Percentiles rank a stretch among this genome's conserved stretches.
Conservation (phyloP, 2,113 vertebrate genomes). For the Dasypus novemcinctus region DNA sequence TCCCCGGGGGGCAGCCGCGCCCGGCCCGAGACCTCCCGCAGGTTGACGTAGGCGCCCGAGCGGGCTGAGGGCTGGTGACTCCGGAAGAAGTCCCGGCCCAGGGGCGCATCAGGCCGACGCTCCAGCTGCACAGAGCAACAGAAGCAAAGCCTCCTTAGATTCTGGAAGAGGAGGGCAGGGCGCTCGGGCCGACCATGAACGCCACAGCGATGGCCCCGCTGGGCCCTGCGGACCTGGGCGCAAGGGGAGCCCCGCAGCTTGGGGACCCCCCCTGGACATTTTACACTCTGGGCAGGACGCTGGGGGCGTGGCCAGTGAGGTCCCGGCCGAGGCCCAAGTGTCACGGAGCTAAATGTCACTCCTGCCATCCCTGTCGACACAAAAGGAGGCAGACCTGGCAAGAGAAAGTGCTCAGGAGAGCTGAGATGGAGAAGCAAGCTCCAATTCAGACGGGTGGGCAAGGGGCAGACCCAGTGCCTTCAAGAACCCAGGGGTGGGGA, state of each 20-base stretch:
- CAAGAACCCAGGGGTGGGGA: background rate
- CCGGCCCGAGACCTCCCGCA: conserved; percentile 86
- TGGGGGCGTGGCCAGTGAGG: background rate
- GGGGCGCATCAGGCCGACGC: conserved; percentile 78
- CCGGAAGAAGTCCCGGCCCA: conserved; percentile 85
- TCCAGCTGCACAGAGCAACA: conserved; percentile 72
- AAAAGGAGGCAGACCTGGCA: background rate
- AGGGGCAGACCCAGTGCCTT: background rate
- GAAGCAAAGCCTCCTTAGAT: background rate
- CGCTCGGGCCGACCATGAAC: fast-evolving
- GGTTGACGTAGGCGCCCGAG: conserved; percentile 85
- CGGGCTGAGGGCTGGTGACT: conserved; percentile 76
- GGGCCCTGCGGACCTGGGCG: background rate
- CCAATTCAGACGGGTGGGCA: background rate
- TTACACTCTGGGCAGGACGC: background rate
- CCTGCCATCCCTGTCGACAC: background rate
- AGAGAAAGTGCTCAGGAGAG: fast-evolving
- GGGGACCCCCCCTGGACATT: background rate
- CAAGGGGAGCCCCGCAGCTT: background rate
- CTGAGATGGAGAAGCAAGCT: background rate
- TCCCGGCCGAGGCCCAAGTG: background rate
- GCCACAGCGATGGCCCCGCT: background rate
- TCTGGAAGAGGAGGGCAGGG: background rate
- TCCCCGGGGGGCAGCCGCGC: conserved; percentile 87
- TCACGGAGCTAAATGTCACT: background rate